Evolutionary conservation across 2,797 vertebrate species (phyloP).

Genomic region (Syncerus caffer): DNA sequence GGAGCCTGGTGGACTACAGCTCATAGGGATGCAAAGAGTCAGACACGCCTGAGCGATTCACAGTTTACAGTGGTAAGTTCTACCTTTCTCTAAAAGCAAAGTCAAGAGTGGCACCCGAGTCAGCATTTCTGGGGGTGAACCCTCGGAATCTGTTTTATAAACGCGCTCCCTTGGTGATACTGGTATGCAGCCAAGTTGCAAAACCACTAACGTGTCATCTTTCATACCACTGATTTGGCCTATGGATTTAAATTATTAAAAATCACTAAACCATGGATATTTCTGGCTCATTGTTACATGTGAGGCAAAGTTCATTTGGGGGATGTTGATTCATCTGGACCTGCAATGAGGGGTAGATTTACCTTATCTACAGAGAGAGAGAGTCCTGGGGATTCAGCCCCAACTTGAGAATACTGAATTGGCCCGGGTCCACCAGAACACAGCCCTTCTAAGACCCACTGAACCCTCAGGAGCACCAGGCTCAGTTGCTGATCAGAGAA

Average conservation of each 20-base stretch:
- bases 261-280: conserved; percentile 52
- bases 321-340: neutral
- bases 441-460: neutral
- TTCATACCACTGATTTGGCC: conserved; percentile 37
- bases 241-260: conserved; percentile 2
- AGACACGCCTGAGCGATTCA: neutral
- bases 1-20: neutral
- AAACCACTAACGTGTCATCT: neutral
- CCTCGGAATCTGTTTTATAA: neutral
- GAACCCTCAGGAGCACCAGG: neutral
- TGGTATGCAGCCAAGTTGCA: neutral
- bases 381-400: neutral
- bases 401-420: neutral
- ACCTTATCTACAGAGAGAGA: neutral
- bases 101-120: neutral
- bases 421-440: neutral
- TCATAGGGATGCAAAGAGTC: neutral
- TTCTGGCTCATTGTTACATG: conserved; percentile 26
- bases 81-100: neutral
- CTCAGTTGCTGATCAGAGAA: neutral
- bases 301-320: conserved; percentile 30
- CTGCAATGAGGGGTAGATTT: neutral
- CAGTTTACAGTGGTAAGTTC: neutral
- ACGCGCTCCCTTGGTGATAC: neutral
- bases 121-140: neutral